phyloP scores from a whole-genome alignment of 2,797 vertebrate genomes.

The Acrocephalus scirpaceus region DNA sequence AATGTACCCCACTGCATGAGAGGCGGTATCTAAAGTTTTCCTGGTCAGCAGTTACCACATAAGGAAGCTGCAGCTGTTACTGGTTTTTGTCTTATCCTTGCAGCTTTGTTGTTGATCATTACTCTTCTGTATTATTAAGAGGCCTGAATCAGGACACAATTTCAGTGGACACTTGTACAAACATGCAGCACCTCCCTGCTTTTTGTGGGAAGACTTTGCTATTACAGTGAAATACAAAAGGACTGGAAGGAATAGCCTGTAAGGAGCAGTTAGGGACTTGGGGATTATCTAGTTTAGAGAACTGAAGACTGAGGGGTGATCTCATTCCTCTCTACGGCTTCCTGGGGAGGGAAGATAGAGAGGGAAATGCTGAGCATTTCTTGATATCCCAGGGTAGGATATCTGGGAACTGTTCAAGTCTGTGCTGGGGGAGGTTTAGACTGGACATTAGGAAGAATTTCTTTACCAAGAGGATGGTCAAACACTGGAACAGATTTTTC shows the following conservation, averaged over 20 bases:
- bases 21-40: neutral
- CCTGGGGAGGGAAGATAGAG: neutral
- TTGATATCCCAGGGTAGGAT: neutral
- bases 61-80: neutral
- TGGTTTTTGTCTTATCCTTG: neutral
- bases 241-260: neutral
- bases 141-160: neutral
- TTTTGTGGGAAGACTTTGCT: neutral
- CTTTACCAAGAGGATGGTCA: neutral
- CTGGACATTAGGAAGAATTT: neutral
- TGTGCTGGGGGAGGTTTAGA: neutral
- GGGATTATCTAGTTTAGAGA: neutral
- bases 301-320: neutral
- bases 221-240: neutral
- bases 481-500: neutral
- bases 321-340: neutral
- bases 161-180: neutral
- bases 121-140: neutral
- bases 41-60: neutral
- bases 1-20: neutral
- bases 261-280: neutral
- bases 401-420: neutral
- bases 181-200: accelerated
- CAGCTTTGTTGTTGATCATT: neutral
- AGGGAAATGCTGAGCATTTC: neutral